A percentile compares a stretch with the other conserved stretches of the same genome.
Conservation (phyloP, 2,888 invertebrate genomes). For the Patella depressa region DNA sequence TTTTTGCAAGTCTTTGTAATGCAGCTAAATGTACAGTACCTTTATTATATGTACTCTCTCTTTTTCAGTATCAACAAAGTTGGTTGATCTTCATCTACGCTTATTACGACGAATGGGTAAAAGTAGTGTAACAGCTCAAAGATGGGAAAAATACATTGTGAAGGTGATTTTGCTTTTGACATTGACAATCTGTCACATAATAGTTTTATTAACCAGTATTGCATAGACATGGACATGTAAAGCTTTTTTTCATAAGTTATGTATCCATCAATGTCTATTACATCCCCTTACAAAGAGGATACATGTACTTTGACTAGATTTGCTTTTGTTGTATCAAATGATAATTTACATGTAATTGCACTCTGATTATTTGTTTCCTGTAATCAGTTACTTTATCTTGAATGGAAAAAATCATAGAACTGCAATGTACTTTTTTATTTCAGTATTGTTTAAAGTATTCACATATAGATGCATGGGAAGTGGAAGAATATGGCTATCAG, state of each 20-base stretch:
- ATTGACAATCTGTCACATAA: too few relatives aligned
- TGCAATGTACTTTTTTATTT: slow-evolving; percentile 29
- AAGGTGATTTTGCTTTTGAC: slow-evolving; percentile 69
- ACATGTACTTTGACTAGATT: background rate
- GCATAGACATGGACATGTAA: too few relatives aligned
- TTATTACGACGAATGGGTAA: slow-evolving; percentile 81
- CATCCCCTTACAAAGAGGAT: background rate
- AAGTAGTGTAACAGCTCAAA: slow-evolving; percentile 85
- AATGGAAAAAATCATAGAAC: background rate
- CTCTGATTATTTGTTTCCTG: too few relatives aligned
- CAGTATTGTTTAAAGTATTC: slow-evolving; percentile 89
- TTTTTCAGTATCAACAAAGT: slow-evolving; percentile 81
- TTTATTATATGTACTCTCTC: slow-evolving; percentile 12
- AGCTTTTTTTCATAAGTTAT: too few relatives aligned
- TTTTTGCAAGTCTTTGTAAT: too few relatives aligned
- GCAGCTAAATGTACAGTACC: too few relatives aligned
- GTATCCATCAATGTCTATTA: too few relatives aligned
- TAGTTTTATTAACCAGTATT: too few relatives aligned
- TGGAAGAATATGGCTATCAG: slow-evolving; percentile 95
- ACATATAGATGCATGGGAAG: slow-evolving; percentile 94
- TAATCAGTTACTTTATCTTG: too few relatives aligned
- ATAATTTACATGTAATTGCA: too few relatives aligned
- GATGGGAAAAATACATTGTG: slow-evolving; percentile 91
- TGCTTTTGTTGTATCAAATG: background rate
- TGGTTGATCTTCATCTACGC: slow-evolving; percentile 89